Evolutionary conservation across 1,140 invertebrate genomes (phyloP).

Genomic region (Pomacea maculata): DNA sequence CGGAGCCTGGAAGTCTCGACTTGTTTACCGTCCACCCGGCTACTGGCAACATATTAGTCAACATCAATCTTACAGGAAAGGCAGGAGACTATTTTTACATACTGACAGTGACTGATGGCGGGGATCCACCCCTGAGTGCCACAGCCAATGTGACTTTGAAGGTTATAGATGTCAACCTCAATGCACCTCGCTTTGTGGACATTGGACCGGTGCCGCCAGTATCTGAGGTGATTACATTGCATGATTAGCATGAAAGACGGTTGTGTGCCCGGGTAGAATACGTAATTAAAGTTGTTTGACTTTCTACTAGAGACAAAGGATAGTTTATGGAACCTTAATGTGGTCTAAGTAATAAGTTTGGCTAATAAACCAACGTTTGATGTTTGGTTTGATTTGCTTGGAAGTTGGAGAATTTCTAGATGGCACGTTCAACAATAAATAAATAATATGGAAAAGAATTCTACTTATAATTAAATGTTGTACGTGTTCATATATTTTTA

Average conservation of each 20-base stretch:
- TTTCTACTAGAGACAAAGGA: too few species aligned
- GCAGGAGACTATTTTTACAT: conserved; percentile 21
- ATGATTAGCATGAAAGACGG: too few species aligned
- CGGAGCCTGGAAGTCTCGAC: background rate
- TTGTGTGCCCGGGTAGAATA: too few species aligned
- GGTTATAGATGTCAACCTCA: conserved; percentile 26
- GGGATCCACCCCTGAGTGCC: conserved; percentile 7
- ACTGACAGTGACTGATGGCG: conserved; percentile 28
- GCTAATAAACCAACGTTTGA: too few species aligned
- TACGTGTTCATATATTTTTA: background rate
- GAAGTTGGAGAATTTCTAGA: background rate
- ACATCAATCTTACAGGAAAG: background rate
- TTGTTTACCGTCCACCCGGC: background rate
- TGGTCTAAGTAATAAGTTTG: too few species aligned
- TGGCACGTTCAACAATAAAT: background rate
- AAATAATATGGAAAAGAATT: background rate
- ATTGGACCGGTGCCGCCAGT: conserved; percentile 3
- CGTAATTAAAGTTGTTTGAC: too few species aligned
- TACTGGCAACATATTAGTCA: conserved; percentile 20
- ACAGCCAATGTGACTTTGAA: conserved; percentile 17
- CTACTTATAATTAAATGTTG: background rate
- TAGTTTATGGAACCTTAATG: too few species aligned
- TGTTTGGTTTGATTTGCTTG: background rate
- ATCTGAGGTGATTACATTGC: conserved; percentile 23
- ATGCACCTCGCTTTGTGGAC: conserved; percentile 26